Evolutionary conservation across 2,888 invertebrate species (phyloP), one percentile per base, ranked within the genome.

Genomic region (Meganola albula): DNA sequence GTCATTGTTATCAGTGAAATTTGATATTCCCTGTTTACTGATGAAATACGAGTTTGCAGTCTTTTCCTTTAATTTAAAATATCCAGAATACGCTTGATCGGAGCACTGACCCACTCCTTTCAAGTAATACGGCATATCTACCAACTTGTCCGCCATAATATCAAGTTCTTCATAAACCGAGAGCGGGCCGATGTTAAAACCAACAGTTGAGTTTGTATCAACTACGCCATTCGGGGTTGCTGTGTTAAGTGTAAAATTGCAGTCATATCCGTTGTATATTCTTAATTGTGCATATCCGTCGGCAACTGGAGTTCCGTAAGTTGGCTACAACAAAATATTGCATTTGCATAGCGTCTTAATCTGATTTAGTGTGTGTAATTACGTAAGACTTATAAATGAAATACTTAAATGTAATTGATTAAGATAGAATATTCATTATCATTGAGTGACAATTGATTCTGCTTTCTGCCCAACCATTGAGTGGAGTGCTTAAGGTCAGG

Each of bases 191-290:
- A 75, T 64, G 8, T 43, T 27, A 16, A 52, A 30, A n/a, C 48
- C 34, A 4, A 35, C 35, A 2, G 58, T 55, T 2, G 22, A 41
- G 29, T 69, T 68, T 1, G 43, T 22, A 5, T 37, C 28, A 9
- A 12, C 16, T 6, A 36, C 27, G 34, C 48, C 37, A 34, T 49
- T 38, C 2, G 51, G 21, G 28, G 57, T 48, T 2, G 42, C 48
- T 9, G 49, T 51, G 31, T 37, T 58, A 10, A 89, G 63, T 0
- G 76, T 73, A 37, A 88, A 84, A 35, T 82, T 74, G 52, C 91
- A 91, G 14, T 87, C 74, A 53, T 86, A 84, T 3, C 90, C 90
- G 48, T 94, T 94, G 69, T 91, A 94, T 3, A 94, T 71, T 44
- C 93, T 84, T 10, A 94, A 45, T 53, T 94, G 93, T 0, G 89